Evolutionary conservation across 1,140 invertebrate genomes (phyloP), one percentile per base, ranked within the genome.

Genomic region (Cydia amplana): DNA sequence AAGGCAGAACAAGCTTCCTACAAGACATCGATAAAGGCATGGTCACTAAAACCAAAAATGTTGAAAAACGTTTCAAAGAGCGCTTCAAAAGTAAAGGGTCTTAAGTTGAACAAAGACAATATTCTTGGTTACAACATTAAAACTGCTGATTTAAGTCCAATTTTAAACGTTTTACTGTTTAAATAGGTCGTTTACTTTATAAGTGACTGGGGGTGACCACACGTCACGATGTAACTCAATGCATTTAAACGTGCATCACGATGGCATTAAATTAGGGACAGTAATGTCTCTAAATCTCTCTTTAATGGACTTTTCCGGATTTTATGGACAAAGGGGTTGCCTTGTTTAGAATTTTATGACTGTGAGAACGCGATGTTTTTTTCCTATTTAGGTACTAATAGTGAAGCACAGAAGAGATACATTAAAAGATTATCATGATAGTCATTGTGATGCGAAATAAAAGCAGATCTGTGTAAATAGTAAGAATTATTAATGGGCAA

Each of bases 261-360:
- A 76, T 67, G 32, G 70, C 74, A 65, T 78, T 77, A 80, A 80
- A 72, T 43, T 70, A 70, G 14, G 10, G 14, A 18, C 64, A 60
- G 75, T 74, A 78, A 78, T 77, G 73, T 64, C 70, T n/a, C 73
- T 72, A 76, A 74, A 76, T 78, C 63, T 70, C 65, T 43, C 65
- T 18, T 36, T 70, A 70, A 70, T 70, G 28, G 65, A 70, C 36
- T 70, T 36, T 70, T 23, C 65, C 32, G 16, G 32, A 36, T 70
- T 70, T 70, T 40, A 70, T 70, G 65, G 32, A 23, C 36, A 40
- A 40, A 70, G 32, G 65, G 65, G 32, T 70, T 60, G 16, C 55
- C 55, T 60, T 70, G 65, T 70, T 36, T 18, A 70, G 28, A 40
- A 36, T 70, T 70, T 70, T 40, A 70, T 43, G 65, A 14, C 20